Evolutionary conservation across 2,797 vertebrate genomes (phyloP).

Genomic region (Rhabdomys pumilio): DNA sequence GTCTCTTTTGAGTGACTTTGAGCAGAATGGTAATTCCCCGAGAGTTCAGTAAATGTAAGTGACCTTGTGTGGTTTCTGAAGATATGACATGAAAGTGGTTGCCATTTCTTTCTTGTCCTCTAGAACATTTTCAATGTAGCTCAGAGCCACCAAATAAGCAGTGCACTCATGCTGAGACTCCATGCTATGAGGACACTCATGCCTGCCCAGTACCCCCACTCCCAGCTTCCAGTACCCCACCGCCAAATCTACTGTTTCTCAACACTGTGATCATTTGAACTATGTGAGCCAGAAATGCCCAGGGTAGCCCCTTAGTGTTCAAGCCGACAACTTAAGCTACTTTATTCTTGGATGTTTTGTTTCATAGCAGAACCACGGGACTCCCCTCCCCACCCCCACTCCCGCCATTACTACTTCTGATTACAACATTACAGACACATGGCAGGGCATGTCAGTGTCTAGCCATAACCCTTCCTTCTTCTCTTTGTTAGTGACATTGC

Average conservation of each 20-base stretch:
- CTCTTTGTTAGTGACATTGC: background rate
- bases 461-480: background rate
- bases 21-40: background rate
- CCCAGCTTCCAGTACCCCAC: background rate
- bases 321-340: background rate
- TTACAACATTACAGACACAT: background rate
- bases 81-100: background rate
- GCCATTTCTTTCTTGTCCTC: background rate
- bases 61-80: conserved; percentile 21
- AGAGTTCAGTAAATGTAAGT: background rate
- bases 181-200: background rate
- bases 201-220: too few relatives aligned
- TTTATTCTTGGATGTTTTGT: background rate
- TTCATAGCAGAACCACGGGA: background rate
- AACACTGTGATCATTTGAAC: background rate
- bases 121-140: background rate
- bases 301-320: background rate
- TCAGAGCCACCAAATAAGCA: background rate
- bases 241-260: background rate
- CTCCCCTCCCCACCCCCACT: background rate
- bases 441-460: rapidly evolving
- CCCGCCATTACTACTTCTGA: background rate
- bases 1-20: conserved; percentile 1
- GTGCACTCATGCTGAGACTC: background rate
- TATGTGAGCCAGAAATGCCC: background rate